Conservation (phyloP, 2,888 invertebrate genomes). For the Lasioglossum calceatum region DNA sequence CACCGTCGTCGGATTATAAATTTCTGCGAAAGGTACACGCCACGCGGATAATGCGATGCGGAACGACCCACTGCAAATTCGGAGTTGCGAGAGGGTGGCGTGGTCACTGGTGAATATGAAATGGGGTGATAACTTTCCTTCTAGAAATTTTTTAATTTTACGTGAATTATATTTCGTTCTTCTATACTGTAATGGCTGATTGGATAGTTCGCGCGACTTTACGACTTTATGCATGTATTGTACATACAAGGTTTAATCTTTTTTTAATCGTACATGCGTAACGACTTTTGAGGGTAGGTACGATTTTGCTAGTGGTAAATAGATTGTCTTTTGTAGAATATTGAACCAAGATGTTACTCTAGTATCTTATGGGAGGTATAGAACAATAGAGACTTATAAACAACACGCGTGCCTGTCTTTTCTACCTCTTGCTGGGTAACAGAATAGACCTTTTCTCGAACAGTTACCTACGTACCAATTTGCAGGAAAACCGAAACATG, state of each 20-base stretch:
- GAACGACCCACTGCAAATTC: background rate
- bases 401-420: too few relatives aligned
- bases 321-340: too few relatives aligned
- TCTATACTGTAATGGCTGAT: background rate
- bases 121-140: background rate
- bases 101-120: slow-evolving; percentile 2
- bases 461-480: too few relatives aligned
- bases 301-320: background rate
- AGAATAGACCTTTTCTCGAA: too few relatives aligned
- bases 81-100: slow-evolving; percentile 10
- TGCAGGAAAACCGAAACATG: too few relatives aligned
- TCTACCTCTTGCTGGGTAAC: too few relatives aligned
- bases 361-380: too few relatives aligned
- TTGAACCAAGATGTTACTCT: too few relatives aligned
- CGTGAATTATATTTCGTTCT: background rate
- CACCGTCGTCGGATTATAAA: slow-evolving; percentile 50
- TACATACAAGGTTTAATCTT: background rate
- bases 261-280: background rate
- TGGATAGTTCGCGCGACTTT: background rate
- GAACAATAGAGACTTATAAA: too few relatives aligned
- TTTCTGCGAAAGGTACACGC: slow-evolving; percentile 39
- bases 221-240: background rate
- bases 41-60: slow-evolving; percentile 5
- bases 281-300: background rate
- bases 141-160: background rate